phyloP scores from a whole-genome alignment of 1,140 invertebrate species.

The Tetranychus urticae region DNA sequence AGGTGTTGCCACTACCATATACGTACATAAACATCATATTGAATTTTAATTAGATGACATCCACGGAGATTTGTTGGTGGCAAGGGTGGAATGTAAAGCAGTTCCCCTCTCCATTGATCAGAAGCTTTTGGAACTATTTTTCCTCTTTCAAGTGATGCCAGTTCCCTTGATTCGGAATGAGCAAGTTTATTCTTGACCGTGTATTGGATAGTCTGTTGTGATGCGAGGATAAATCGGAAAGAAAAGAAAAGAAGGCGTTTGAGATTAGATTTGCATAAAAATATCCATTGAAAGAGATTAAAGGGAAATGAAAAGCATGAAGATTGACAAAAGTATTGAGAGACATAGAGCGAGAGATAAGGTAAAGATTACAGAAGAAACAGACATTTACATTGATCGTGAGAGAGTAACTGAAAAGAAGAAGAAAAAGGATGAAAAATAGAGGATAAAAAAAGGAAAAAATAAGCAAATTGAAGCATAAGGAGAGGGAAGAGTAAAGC shows the following conservation, averaged over 20 bases:
- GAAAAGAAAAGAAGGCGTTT: neutral
- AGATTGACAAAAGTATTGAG: neutral
- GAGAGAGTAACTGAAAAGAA: neutral
- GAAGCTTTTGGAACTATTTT: slow-evolving; percentile 53
- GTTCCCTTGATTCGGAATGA: slow-evolving; percentile 58
- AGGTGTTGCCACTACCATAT: neutral
- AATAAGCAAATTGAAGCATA: slow-evolving; percentile 1
- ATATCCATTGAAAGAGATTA: neutral
- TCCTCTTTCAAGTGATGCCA: slow-evolving; percentile 51
- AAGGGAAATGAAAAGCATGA: neutral
- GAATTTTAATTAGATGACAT: slow-evolving; percentile 76
- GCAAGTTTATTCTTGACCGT: slow-evolving; percentile 50
- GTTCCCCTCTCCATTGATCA: slow-evolving; percentile 68
- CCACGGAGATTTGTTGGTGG: slow-evolving; percentile 85
- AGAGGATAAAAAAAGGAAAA: neutral
- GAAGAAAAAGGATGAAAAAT: no score
- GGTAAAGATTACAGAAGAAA: no score
- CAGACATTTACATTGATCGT: neutral
- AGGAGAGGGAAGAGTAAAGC: neutral
- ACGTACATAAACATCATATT: slow-evolving; percentile 85
- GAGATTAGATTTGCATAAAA: neutral
- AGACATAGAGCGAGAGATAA: no score
- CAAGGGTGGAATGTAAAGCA: slow-evolving; percentile 73
- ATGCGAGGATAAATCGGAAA: neutral
- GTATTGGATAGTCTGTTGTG: slow-evolving; percentile 60